Evolutionary conservation across 2,888 invertebrate species (phyloP), one percentile per base, ranked within the genome.

Genomic region (Trichopria drosophilae): DNA sequence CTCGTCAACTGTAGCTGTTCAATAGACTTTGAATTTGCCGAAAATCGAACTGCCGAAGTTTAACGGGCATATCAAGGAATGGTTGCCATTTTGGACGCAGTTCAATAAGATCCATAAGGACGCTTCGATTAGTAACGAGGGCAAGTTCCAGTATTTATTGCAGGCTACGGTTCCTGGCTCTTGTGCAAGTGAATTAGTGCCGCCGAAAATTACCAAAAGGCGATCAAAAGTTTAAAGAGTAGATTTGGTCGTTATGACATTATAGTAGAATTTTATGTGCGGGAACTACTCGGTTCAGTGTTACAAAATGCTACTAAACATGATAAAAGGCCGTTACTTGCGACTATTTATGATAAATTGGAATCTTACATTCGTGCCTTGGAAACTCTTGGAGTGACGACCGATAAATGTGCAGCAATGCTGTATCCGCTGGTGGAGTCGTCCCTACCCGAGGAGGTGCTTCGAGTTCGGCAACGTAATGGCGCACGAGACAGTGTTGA

Each of bases 121-220:
- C 13, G 12, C 29, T n/a, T 13, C 29, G 5, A 15, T 29, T n/a
- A 29, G 29, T 13, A n/a, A n/a, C n/a, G n/a, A n/a, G n/a, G n/a
- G n/a, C n/a, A n/a, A n/a, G n/a, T n/a, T n/a, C n/a, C n/a, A 31
- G 12, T 31, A 31, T 16, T 31, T 31, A 12, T 15, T 31, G 6
- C 31, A 31, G 12, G 7, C 26, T 9, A 39, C 19, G 39, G 39
- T 22, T 2, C 24, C 16, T 3, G 26, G 28, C 19, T 26, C 39
- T n/a, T 18, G 15, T 7, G 26, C 39, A 3, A 24, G 26, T 24
- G 39, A 39, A 15, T 9, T 39, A 9, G 39, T 39, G 28, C 62
- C 2, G 50, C 44, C 1, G 62, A 60, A 39, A 64, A 67, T 36
- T 67, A 67, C 43, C 22, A 43, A 1, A 61, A 62, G 24, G 64